These are phyloP conservation scores for Pelmatolapia mariae DNA, from an alignment of 2,113 vertebrate species.

Conservation along the genomic window DNA sequence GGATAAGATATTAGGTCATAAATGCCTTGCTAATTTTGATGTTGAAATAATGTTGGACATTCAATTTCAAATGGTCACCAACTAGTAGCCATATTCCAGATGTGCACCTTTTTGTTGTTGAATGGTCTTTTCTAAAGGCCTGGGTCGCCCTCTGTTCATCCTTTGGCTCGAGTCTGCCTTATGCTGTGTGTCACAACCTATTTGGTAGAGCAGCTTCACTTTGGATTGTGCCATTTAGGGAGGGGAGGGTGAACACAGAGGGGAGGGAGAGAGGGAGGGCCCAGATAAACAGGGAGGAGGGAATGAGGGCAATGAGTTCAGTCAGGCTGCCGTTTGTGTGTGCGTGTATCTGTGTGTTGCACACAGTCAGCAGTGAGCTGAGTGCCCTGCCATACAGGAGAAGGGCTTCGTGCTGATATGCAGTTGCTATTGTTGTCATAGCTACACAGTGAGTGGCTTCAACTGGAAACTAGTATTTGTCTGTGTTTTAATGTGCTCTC, in stretches of 20 bases:
- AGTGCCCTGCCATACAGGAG: constrained; percentile 4
- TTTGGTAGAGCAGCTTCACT: constrained; percentile 3
- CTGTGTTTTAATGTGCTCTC: background rate
- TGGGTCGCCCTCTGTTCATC: background rate
- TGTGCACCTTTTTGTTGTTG: background rate
- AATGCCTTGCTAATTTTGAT: background rate
- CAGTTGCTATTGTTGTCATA: constrained; percentile 34
- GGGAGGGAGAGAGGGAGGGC: background rate
- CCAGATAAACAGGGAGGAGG: constrained; percentile 2
- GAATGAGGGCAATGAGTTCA: constrained; percentile 56
- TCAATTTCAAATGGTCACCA: background rate
- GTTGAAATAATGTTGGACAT: background rate
- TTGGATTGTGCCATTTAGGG: background rate
- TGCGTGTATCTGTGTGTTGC: background rate
- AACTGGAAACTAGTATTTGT: background rate
- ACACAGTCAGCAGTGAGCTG: constrained; percentile 12
- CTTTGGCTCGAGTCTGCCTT: background rate
- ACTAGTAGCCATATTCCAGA: background rate
- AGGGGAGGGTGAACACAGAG: background rate
- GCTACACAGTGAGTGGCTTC: constrained; percentile 8
- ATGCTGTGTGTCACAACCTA: background rate
- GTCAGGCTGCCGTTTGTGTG: background rate
- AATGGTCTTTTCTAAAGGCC: background rate
- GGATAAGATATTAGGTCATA: background rate
- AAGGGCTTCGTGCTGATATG: constrained; percentile 31